Base-by-base conservation (phyloP, 2,888 invertebrate species). In the Temnothorax rugatulus region DNA sequence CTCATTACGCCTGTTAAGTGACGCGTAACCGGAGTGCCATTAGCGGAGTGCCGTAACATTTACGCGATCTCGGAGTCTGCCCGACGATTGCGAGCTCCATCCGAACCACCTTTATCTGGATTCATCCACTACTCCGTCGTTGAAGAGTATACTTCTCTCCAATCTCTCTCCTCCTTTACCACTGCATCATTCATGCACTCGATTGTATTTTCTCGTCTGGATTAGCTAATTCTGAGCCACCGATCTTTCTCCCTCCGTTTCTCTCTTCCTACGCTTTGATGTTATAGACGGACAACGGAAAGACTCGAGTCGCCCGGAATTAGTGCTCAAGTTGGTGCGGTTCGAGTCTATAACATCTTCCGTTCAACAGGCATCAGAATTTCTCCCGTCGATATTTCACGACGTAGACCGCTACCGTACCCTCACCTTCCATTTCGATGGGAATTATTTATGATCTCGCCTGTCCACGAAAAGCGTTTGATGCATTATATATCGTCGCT, bases 361-460 rank as follows among this genome's bases (percentile, higher is more conserved):
- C 34, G 44, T 79, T 79, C 77, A 69, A 79, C 69, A 71, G 57
- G 34, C 79, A n/a, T n/a, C n/a, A 47, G 34, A 57, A 59, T 63
- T 79, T 13, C 57, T 59, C 21, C 57, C 15, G 34, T 79, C 77
- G 57, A 77, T 77, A 69, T 44, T 44, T 69, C 29, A 69, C 69
- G 57, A 52, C 4, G 41, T n/a, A 57, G 57, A 29, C 9, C 13
- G 52, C 25, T 68, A 64, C n/a, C n/a, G 7, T 47, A n/a, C 13
- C 18, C 25, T 41, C 18, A 21, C 5, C 29, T 29, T 29, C 29
- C 9, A 34, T 9, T 71, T 47, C 34, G 34, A 34, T 54, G 21
- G 41, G 41, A 69, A 77, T 79, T 59, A 79, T 73, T 79, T 79
- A 79, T 59, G 18, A 59, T 47, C 47, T 79, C 29, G n/a, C 18